Conservation (phyloP, 2,888 invertebrate species). For the Phortica okadai region DNA sequence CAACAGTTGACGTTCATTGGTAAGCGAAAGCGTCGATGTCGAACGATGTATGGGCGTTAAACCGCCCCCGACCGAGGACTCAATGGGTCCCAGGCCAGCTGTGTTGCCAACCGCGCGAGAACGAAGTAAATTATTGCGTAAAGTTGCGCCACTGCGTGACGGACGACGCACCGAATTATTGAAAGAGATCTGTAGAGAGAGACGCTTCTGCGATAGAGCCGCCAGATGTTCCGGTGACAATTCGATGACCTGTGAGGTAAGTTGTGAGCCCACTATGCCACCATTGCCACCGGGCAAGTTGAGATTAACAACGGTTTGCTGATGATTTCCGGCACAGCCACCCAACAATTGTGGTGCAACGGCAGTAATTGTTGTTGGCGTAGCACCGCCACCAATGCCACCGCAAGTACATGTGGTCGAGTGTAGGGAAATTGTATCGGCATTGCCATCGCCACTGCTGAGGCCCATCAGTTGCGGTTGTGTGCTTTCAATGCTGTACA, state of each 20-base stretch:
- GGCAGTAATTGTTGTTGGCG: constrained; percentile 41
- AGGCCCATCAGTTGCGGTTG: constrained; percentile 24
- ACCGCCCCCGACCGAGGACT: constrained; percentile 37
- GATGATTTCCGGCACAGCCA: constrained; percentile 17
- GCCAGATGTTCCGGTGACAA: constrained; percentile 74
- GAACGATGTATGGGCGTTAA: constrained; percentile 71
- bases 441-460: constrained; percentile 35
- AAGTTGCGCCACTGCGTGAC: constrained; percentile 62
- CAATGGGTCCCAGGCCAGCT: constrained; percentile 52
- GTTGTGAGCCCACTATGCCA: constrained; percentile 37
- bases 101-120: constrained; percentile 63
- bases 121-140: constrained; percentile 72
- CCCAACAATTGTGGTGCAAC: constrained; percentile 38
- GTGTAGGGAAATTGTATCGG: constrained; percentile 64
- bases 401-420: constrained; percentile 71
- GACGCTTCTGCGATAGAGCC: constrained; percentile 73
- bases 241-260: constrained; percentile 70
- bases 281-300: background rate
- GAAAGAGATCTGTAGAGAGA: constrained; percentile 75
- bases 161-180: constrained; percentile 68
- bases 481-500: constrained; percentile 61
- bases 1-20: constrained; percentile 63
- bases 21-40: constrained; percentile 64
- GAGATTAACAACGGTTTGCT: constrained; percentile 34
- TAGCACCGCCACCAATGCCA: constrained; percentile 39